A percentile compares a stretch with the other conserved stretches of the same genome.
Evolutionary conservation across 2,113 vertebrate genomes (phyloP).

Genomic region (Austrofundulus limnaeus): DNA sequence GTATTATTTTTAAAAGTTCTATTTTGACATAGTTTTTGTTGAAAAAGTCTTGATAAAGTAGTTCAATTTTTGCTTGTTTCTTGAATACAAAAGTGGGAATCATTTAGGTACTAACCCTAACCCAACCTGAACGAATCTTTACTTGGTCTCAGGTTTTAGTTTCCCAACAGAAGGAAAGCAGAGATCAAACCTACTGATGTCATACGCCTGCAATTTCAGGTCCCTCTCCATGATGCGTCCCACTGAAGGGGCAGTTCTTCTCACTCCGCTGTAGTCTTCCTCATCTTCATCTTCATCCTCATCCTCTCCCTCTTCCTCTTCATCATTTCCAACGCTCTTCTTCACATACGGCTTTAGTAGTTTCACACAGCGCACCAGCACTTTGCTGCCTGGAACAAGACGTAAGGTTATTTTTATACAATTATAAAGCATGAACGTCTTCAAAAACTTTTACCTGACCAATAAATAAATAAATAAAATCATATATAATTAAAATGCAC

Average conservation of each 20-base stretch:
- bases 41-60: too few species aligned
- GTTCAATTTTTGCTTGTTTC: too few species aligned
- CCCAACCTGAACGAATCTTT: not conserved
- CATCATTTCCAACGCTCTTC: slow-evolving; percentile 82
- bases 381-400: slow-evolving; percentile 80
- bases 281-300: slow-evolving; percentile 76
- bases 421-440: not conserved
- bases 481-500: too few species aligned
- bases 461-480: too few species aligned
- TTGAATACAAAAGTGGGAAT: too few species aligned
- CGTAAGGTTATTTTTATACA: not conserved
- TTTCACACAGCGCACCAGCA: slow-evolving; percentile 87
- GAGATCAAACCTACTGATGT: slow-evolving; percentile 81
- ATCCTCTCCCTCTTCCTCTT: slow-evolving; percentile 85
- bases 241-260: slow-evolving; percentile 71
- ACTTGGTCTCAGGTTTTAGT: not conserved
- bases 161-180: not conserved
- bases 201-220: slow-evolving; percentile 89
- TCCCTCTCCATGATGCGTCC: slow-evolving; percentile 88
- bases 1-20: too few species aligned
- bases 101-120: too few species aligned
- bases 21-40: too few species aligned
- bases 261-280: slow-evolving; percentile 39
- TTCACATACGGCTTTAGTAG: slow-evolving; percentile 85
- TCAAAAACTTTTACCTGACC: not conserved